Base-by-base conservation (phyloP, 2,888 invertebrate species). In the Platycheirus rosarum region DNA sequence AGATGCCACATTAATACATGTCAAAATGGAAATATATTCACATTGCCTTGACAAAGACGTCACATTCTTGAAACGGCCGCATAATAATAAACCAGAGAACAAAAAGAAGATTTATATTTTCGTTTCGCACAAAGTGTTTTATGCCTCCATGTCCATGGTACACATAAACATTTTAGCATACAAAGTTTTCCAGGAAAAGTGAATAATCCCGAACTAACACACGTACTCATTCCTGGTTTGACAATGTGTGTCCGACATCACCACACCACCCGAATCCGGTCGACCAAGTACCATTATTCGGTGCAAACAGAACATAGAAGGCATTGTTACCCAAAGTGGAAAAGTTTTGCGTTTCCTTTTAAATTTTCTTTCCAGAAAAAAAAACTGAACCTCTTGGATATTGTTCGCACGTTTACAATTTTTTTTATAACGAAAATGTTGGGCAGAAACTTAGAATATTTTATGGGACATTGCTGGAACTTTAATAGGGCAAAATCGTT, bases 401-500 rank as follows among this genome's bases (percentile, higher is more conserved):
- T n/a, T n/a, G n/a, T n/a, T n/a, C n/a, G n/a, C n/a, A n/a, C n/a
- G n/a, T n/a, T n/a, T n/a, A n/a, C n/a, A n/a, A n/a, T n/a, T n/a
- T n/a, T n/a, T n/a, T n/a, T n/a, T n/a, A 23, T 4, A 23, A 23
- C 23, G 6, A 23, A 23, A 23, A 23, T 40, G 40, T 6, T 0
- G 4, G 69, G 53, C 46, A 55, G 53, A 53, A 68, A 68, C 62
- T 68, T 37, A 75, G 37, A 53, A 60, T 53, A 69, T 69, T 62
- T 62, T 20, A 46, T 29, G 62, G 60, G 69, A 62, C 53, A 62
- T 69, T 63, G 23, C 55, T 55, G 53, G 62, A 62, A 62, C 76
- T 76, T 76, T 68, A 68, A 68, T 53, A 46, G 29, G 51, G 46
- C 62, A 62, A 69, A 53, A 69, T 62, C 69, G 69, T 69, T 53